Conservation (phyloP, 1,140 invertebrate species). For the Harlomillsia oculata region DNA sequence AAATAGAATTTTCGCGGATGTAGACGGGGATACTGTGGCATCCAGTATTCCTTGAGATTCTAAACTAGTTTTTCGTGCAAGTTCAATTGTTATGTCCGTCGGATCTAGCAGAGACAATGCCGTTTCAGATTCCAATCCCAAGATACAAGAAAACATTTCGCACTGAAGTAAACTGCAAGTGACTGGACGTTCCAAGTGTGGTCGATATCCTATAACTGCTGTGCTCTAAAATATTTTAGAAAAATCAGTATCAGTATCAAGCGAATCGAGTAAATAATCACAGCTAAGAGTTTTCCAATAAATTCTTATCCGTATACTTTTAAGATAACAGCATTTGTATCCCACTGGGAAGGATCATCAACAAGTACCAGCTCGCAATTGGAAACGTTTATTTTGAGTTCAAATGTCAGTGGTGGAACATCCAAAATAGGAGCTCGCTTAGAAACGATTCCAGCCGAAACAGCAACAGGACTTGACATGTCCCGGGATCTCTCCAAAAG, state of each 20-base stretch:
- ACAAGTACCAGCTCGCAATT: conserved; percentile 91
- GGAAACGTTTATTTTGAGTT: conserved; percentile 86
- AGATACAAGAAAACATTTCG: conserved; percentile 86
- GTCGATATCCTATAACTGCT: conserved; percentile 70
- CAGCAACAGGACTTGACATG: conserved; percentile 36
- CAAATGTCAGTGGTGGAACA: conserved; percentile 48
- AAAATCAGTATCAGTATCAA: conserved; percentile 3
- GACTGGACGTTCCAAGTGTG: conserved; percentile 61
- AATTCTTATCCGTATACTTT: conserved; percentile 58
- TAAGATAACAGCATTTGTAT: conserved; percentile 88
- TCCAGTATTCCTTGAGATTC: conserved; percentile 42
- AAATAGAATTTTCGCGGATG: conserved; percentile 32
- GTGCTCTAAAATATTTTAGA: conserved; percentile 53
- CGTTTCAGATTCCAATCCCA: conserved; percentile 85
- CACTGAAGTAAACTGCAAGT: conserved; percentile 80
- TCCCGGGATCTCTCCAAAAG: conserved; percentile 15
- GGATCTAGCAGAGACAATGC: conserved; percentile 94
- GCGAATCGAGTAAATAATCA: conserved; percentile 8
- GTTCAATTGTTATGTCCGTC: conserved; percentile 65
- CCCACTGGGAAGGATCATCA: conserved; percentile 74
- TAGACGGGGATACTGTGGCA: conserved; percentile 35
- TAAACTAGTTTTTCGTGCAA: conserved; percentile 34
- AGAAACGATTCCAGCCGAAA: conserved; percentile 43
- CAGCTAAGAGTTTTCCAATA: conserved; percentile 1
- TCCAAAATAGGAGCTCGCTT: conserved; percentile 42